Percentiles rank a stretch among this genome's conserved stretches.
Evolutionary conservation across 2,888 invertebrate species (phyloP).

Genomic region (Hanleya hanleyi): DNA sequence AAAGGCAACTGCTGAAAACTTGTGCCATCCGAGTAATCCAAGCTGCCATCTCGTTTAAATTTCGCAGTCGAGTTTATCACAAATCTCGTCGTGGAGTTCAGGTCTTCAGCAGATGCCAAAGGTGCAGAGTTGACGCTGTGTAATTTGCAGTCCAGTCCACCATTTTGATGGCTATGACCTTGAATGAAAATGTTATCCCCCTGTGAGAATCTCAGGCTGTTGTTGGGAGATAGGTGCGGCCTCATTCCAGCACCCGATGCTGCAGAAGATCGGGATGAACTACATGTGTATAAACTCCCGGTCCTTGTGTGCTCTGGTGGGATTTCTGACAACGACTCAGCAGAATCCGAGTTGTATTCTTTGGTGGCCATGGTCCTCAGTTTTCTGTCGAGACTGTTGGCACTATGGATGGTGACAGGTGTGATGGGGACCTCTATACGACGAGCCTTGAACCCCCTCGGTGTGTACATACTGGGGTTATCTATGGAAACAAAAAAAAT

Average conservation of each 20-base stretch:
- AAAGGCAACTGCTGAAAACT: background rate
- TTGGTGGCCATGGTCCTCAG: background rate
- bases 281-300: background rate
- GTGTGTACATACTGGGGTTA: background rate
- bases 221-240: background rate
- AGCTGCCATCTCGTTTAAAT: background rate
- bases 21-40: background rate
- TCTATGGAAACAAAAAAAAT: background rate
- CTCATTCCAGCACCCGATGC: conserved; percentile 53
- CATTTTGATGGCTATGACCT: background rate
- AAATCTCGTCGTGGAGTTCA: background rate
- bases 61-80: background rate
- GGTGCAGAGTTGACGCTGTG: background rate
- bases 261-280: conserved; percentile 33
- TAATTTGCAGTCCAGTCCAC: background rate
- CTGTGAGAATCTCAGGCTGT: background rate
- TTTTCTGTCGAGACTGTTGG: no score
- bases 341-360: background rate
- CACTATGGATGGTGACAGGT: background rate
- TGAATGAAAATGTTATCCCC: background rate
- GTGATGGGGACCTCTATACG: background rate
- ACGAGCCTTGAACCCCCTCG: background rate
- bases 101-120: background rate
- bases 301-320: background rate
- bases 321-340: background rate